phyloP scores from a whole-genome alignment of 2,113 vertebrate genomes.

The Chaetodon auriga region DNA sequence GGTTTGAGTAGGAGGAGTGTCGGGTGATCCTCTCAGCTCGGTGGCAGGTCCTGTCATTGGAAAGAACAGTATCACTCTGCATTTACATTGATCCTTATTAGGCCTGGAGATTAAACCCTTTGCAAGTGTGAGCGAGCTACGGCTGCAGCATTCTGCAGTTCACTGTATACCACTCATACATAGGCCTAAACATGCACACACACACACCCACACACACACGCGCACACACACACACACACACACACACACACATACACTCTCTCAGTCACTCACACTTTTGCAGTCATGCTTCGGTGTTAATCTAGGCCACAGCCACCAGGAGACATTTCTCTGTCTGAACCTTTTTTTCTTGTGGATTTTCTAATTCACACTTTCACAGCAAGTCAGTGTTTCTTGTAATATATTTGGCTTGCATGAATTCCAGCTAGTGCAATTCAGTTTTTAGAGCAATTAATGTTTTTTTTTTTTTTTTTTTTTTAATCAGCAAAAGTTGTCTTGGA shows the following conservation, averaged over 20 bases:
- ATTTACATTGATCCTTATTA: slow-evolving; percentile 85
- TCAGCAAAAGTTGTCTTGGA: slow-evolving; percentile 16
- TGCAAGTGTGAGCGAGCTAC: slow-evolving; percentile 56
- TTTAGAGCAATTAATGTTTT: slow-evolving; percentile 12
- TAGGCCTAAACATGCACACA: slow-evolving; percentile 1
- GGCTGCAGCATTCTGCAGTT: slow-evolving; percentile 49
- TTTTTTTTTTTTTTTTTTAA: slow-evolving; percentile 10
- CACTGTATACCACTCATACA: slow-evolving; percentile 10
- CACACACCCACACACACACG: slow-evolving; percentile 21
- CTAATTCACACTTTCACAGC: slow-evolving; percentile 37
- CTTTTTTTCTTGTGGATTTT: slow-evolving; percentile 29
- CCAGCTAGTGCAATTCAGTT: slow-evolving; percentile 12
- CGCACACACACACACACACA: slow-evolving; percentile 10
- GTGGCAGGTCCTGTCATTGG: slow-evolving; percentile 73
- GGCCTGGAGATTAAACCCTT: slow-evolving; percentile 75
- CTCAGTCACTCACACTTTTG: slow-evolving; percentile 29
- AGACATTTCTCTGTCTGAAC: slow-evolving; percentile 55
- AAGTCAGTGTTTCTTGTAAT: slow-evolving; percentile 33
- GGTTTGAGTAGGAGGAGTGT: slow-evolving; percentile 63
- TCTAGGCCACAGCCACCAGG: slow-evolving; percentile 57
- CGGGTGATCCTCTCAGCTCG: slow-evolving; percentile 74
- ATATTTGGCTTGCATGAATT: slow-evolving; percentile 37
- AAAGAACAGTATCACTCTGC: slow-evolving; percentile 78
- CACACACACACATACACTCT: neutral
- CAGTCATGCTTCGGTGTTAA: slow-evolving; percentile 61